Conservation (phyloP, 1,140 invertebrate species). For the Zaprionus capensis region DNA sequence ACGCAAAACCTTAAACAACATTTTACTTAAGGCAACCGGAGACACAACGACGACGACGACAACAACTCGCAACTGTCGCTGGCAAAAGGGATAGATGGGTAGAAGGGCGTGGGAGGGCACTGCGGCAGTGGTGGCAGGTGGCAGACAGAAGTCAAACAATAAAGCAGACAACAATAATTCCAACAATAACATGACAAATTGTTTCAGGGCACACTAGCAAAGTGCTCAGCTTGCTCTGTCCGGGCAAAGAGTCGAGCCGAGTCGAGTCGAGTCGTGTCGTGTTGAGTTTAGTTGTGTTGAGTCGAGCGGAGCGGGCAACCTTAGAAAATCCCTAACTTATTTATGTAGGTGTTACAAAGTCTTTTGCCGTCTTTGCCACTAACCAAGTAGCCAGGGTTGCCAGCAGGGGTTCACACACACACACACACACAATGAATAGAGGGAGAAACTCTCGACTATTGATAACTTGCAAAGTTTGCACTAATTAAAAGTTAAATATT, state of each 20-base stretch:
- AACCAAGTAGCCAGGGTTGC: constrained; percentile 22
- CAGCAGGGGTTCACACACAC: neutral
- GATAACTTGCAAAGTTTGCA: constrained; percentile 17
- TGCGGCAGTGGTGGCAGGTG: constrained; percentile 16
- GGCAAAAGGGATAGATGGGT: neutral
- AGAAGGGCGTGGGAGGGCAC: neutral
- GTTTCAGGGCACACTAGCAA: constrained; percentile 66
- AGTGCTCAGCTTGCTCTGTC: neutral
- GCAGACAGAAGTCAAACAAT: constrained; percentile 79
- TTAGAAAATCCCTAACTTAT: constrained; percentile 42
- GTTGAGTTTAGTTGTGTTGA: neutral
- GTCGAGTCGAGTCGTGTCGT: neutral
- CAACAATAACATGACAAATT: constrained; percentile 80
- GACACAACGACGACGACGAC: neutral
- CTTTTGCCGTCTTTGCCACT: constrained; percentile 33
- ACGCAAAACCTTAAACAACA: constrained; percentile 72
- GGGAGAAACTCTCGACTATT: constrained; percentile 11
- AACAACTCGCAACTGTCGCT: constrained; percentile 30
- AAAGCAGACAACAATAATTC: constrained; percentile 79
- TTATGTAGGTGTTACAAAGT: constrained; percentile 50
- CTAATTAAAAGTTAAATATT: constrained; percentile 16
- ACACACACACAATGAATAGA: neutral
- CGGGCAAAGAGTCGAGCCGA: neutral
- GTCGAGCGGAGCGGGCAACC: constrained; percentile 7
- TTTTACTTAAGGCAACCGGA: constrained; percentile 48